Evolutionary conservation across 2,113 vertebrate genomes (phyloP), one percentile per base, ranked within the genome.

Genomic region (Taxidea taxus): DNA sequence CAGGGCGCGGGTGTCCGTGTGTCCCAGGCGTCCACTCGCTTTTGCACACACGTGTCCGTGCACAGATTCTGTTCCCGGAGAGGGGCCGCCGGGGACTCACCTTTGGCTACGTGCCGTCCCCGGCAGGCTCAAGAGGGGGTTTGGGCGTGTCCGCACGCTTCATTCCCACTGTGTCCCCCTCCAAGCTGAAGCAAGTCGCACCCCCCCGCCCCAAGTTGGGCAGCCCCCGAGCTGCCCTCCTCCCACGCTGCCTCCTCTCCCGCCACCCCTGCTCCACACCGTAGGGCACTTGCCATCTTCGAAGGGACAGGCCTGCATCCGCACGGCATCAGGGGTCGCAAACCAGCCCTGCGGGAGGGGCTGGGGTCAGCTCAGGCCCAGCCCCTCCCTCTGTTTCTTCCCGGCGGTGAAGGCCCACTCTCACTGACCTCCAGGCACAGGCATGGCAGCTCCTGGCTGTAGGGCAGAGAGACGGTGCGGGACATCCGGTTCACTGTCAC

Each of bases 381-480:
- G 8, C 20, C 44, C 18, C 5, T 10, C 21, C 56, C 66, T 9
- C 6, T 9, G 82, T 42, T 64, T 34, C 39, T 60, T 42, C 77
- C 68, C 2, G 3, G 42, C 3, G 4, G 60, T 12, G 3, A 2
- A 21, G 84, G 39, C 49, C 56, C 92, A 8, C 68, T n/a, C 25
- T 56, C 49, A 75, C 96, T 60, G 58, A 97, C 96, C 94, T 97
- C 96, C 3, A 97, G 94, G 82, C 96, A 97, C 58, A 97, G 68
- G 70, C 96, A 97, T 0, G 94, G 83, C 75, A 97, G 51, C 75
- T 75, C 94, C 4, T 8, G 94, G 72, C n/a, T 78, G 58, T 97
- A 97, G 58, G 91, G 94, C 68, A 97, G 75, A 9, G 82, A 87
- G 16, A 97, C 68, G 3, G 1, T 44, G 66, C 7, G 8, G 4